Percentiles rank a stretch among this genome's conserved stretches.
phyloP scores from a whole-genome alignment of 2,888 invertebrate genomes.

The Rhingia rostrata region DNA sequence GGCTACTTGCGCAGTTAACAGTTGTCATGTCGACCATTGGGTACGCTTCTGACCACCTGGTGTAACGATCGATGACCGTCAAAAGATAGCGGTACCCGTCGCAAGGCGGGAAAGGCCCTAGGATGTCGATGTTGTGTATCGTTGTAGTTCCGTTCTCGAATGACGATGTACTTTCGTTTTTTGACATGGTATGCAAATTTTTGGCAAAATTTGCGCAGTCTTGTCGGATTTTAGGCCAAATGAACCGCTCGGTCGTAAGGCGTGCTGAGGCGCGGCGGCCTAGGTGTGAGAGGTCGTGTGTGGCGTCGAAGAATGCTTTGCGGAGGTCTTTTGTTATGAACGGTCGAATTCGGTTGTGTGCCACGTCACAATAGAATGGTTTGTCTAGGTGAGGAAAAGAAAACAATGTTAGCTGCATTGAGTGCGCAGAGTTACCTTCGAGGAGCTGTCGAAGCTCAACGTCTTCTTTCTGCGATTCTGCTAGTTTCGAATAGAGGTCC shows the following conservation, averaged over 20 bases:
- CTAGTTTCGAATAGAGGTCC: slow-evolving; percentile 15
- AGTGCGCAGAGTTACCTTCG: slow-evolving; percentile 15
- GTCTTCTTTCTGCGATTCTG: slow-evolving; percentile 22
- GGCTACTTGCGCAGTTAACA: slow-evolving; percentile 6
- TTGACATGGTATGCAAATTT: neutral
- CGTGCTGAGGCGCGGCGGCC: neutral
- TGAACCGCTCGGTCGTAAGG: neutral
- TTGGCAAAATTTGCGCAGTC: slow-evolving; percentile 27
- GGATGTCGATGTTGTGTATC: too few relatives aligned
- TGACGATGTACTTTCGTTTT: neutral
- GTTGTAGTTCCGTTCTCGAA: too few relatives aligned
- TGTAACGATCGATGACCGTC: too few relatives aligned
- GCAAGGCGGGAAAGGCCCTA: slow-evolving; percentile 13
- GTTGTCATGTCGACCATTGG: slow-evolving; percentile 5
- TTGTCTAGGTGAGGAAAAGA: slow-evolving; percentile 10
- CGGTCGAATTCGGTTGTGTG: slow-evolving; percentile 5
- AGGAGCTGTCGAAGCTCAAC: slow-evolving; percentile 17
- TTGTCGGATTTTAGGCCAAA: slow-evolving; percentile 16
- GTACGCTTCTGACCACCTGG: neutral
- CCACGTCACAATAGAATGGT: slow-evolving; percentile 8
- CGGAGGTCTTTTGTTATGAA: slow-evolving; percentile 11
- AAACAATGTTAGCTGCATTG: neutral
- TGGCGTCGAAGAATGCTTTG: slow-evolving; percentile 20
- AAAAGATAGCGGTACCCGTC: slow-evolving; percentile 1
- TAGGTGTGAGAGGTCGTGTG: neutral